Percentiles rank a stretch among this genome's conserved stretches.
Evolutionary conservation across 2,113 vertebrate species (phyloP).

Genomic region (Dicentrarchus labrax): DNA sequence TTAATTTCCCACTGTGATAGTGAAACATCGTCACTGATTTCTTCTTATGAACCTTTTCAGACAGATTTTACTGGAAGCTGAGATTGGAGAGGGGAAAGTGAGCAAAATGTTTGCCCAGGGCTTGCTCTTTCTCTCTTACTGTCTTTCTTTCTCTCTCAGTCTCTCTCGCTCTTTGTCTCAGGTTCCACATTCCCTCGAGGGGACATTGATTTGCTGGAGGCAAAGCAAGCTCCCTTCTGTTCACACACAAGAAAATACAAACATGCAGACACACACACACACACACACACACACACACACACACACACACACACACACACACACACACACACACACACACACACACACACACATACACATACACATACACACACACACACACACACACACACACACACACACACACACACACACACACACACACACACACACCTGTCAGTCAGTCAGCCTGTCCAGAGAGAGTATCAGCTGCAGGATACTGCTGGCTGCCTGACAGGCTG

Average conservation of each 20-base stretch:
- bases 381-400: too few relatives aligned
- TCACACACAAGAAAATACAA: constrained; percentile 52
- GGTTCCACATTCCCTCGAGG: constrained; percentile 73
- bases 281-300: background rate
- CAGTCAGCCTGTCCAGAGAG: constrained; percentile 67
- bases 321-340: too few relatives aligned
- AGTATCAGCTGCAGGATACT: constrained; percentile 68
- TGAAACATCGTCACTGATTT: constrained; percentile 37
- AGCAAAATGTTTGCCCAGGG: constrained; percentile 68
- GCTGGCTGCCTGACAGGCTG: constrained; percentile 9
- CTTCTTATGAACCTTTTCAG: constrained; percentile 31
- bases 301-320: background rate
- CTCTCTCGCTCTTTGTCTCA: constrained; percentile 67
- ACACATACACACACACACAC: constrained; percentile 1
- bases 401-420: background rate
- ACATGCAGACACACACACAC: background rate
- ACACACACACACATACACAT: background rate
- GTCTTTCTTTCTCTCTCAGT: constrained; percentile 52
- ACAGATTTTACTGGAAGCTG: constrained; percentile 24
- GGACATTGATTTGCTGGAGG: constrained; percentile 78
- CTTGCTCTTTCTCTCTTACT: constrained; percentile 51
- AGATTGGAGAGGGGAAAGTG: constrained; percentile 45
- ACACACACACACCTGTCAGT: background rate
- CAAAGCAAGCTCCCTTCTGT: constrained; percentile 70
- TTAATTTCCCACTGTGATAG: constrained; percentile 49